phyloP scores from a whole-genome alignment of 2,888 invertebrate species.

The Drosophila austrosaltans region DNA sequence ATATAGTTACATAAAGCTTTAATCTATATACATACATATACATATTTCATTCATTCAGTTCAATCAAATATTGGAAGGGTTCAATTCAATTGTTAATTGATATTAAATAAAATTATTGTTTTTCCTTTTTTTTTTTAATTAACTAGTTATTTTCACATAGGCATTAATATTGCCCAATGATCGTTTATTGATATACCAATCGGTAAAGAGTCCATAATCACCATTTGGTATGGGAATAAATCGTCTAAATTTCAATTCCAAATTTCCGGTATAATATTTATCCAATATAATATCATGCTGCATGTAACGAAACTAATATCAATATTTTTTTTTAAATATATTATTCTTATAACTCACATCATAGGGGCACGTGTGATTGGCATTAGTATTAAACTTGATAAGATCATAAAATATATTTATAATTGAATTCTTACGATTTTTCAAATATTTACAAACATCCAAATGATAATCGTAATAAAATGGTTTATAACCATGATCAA shows the following conservation, averaged over 20 bases:
- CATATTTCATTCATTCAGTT: too few species aligned
- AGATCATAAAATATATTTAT: neutral
- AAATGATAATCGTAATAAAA: neutral
- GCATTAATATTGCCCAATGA: neutral
- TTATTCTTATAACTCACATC: neutral
- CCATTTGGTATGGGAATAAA: constrained; percentile 25
- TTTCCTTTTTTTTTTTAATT: neutral
- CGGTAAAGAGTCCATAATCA: constrained; percentile 15
- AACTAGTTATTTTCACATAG: neutral
- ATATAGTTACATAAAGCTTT: too few species aligned
- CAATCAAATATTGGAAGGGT: too few species aligned
- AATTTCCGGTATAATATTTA: constrained; percentile 17
- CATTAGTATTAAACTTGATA: neutral
- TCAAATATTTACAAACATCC: neutral
- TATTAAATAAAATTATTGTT: neutral
- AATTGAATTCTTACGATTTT: neutral
- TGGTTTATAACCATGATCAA: neutral
- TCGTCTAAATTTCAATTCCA: neutral
- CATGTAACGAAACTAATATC: too few species aligned
- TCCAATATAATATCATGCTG: constrained; percentile 30
- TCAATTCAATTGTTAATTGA: too few species aligned
- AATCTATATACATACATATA: too few species aligned
- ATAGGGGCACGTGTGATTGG: constrained; percentile 5
- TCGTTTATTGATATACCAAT: constrained; percentile 3
- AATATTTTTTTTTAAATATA: neutral